Percentiles rank a stretch among this genome's conserved stretches.
Conservation (phyloP, 2,888 invertebrate genomes). For the Digitonthophagus gazella region DNA sequence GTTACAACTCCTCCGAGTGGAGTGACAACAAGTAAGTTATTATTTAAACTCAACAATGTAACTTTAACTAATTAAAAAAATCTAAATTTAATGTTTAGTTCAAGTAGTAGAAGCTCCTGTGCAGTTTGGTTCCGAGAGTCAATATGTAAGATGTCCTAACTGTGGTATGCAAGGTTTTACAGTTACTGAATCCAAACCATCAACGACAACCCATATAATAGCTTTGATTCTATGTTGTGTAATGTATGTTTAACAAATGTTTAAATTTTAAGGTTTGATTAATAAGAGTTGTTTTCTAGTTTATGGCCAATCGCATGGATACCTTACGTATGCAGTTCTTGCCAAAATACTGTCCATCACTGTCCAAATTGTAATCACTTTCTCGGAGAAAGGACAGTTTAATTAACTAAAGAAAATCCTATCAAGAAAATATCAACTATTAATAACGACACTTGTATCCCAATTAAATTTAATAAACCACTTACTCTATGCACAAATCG, state of each 20-base stretch:
- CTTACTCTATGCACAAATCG: neutral
- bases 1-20: neutral
- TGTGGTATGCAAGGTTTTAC: conserved; percentile 17
- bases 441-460: no score
- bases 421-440: no score
- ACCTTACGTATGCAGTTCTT: conserved; percentile 21
- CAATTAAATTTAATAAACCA: neutral
- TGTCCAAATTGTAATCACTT: conserved; percentile 19
- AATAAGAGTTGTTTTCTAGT: conserved; percentile 12
- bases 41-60: no score
- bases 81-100: conserved; percentile 5
- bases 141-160: conserved; percentile 18
- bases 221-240: conserved; percentile 23
- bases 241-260: conserved; percentile 16
- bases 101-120: conserved; percentile 2
- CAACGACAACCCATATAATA: conserved; percentile 20
- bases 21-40: neutral
- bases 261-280: conserved; percentile 4
- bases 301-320: conserved; percentile 23
- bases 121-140: conserved; percentile 17
- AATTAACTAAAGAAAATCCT: no score
- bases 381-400: conserved; percentile 6
- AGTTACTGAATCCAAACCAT: conserved; percentile 18
- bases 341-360: conserved; percentile 19
- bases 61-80: no score